Evolutionary conservation across 2,888 invertebrate species (phyloP), one percentile per base, ranked within the genome.

Genomic region (Lepidonotus clava): DNA sequence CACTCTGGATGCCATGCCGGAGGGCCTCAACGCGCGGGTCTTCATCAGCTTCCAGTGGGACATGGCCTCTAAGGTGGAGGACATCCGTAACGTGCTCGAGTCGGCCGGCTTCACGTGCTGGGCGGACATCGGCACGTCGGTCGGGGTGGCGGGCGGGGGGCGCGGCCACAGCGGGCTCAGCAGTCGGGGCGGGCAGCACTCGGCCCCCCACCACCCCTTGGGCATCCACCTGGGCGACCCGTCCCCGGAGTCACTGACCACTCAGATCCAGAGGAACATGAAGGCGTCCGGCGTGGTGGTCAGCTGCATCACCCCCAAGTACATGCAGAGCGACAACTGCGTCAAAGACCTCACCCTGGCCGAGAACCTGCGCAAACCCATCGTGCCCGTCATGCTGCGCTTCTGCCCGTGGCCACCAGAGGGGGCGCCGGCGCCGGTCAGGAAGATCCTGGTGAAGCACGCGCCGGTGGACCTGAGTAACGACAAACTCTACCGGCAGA

Each of bases 41-140:
- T 93, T 92, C 89, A 92, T 93, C 88, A 93, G 92, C 88, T 93
- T 92, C 89, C 93, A 93, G 89, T 93, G 93, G 93, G 93, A 93
- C 89, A 92, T 92, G 91, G 92, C 93, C 86, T 91, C 91, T 28
- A 91, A 91, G 77, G 93, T 93, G 18, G 92, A 93, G 53, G 93
- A 93, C 83, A 91, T 93, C 83, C 91, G 91, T 83, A 89, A 88
- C 46, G 84, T 92, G 36, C 90, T 93, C 53, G 92, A 93, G 86
- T 83, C 89, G 14, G 90, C 90, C 71, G 92, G 92, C 21, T 88
- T 93, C 41, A 87, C 89, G 32, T 92, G 93, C 89, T 93, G 93
- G 93, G 92, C 92, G 0, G 93, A 93, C 87, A 92, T 92, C 86
- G 90, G 90, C 86, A 83, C 89, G 5, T 90, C 92, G 89, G 90